Conservation (phyloP, 1,140 invertebrate genomes). For the Meloidogyne hapla region DNA sequence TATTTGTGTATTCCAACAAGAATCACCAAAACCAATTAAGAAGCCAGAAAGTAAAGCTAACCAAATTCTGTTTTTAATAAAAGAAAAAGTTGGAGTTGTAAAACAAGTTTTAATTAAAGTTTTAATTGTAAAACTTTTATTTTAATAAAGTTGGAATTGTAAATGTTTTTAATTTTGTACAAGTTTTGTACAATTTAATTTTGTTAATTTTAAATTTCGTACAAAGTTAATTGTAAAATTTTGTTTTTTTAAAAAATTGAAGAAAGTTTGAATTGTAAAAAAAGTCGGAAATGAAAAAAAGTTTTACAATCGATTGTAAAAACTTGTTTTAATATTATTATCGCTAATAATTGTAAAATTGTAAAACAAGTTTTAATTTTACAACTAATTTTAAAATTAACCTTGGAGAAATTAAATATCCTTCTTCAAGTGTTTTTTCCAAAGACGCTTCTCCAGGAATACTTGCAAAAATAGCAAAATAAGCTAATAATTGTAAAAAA, state of each 20-base stretch:
- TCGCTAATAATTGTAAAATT: neutral
- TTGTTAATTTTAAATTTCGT: too few relatives aligned
- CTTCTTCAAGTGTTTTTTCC: slow-evolving; percentile 67
- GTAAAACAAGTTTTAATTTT: neutral
- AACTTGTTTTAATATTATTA: neutral
- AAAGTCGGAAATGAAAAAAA: neutral
- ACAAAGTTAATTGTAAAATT: too few relatives aligned
- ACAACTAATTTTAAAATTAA: slow-evolving; percentile 41
- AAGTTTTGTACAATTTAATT: too few relatives aligned
- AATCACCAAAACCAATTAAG: slow-evolving; percentile 77
- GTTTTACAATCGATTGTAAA: neutral
- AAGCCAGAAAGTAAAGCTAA: slow-evolving; percentile 85
- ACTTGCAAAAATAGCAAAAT: slow-evolving; percentile 82
- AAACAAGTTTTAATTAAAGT: too few relatives aligned
- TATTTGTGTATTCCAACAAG: slow-evolving; percentile 70
- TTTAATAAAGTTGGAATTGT: too few relatives aligned
- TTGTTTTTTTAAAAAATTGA: too few relatives aligned
- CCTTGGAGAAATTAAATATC: slow-evolving; percentile 69
- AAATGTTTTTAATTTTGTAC: too few relatives aligned
- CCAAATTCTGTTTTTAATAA: slow-evolving; percentile 63
- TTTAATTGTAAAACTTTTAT: too few relatives aligned
- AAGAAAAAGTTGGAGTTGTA: too few relatives aligned
- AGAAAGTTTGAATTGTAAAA: too few relatives aligned
- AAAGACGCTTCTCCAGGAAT: slow-evolving; percentile 78
- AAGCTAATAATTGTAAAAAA: slow-evolving; percentile 76